Conservation (phyloP, 30 jellyfish, hydroid and myxozoan genomes). For the Nemopilema nomurai region DNA sequence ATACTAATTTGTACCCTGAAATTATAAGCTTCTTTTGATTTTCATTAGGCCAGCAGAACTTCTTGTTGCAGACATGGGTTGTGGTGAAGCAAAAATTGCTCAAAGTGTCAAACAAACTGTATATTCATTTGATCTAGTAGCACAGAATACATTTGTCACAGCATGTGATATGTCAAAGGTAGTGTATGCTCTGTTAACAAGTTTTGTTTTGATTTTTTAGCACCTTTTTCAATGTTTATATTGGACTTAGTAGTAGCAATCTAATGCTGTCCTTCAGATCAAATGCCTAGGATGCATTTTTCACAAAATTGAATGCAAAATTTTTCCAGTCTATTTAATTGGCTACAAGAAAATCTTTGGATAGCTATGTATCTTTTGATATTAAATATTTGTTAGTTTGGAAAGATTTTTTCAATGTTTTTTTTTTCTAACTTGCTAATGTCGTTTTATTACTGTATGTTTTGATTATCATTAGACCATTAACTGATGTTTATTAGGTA, state of each 20-base stretch:
- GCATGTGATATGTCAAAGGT: slow-evolving; percentile 96
- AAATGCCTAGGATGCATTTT: no score
- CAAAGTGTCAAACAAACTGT: slow-evolving; percentile 71
- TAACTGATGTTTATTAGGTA: neutral
- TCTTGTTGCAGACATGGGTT: slow-evolving; percentile 92
- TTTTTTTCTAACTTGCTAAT: no score
- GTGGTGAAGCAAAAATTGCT: slow-evolving; percentile 97
- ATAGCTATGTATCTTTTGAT: no score
- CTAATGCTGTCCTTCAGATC: no score
- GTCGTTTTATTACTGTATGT: neutral
- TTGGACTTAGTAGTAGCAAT: no score
- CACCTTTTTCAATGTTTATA: no score
- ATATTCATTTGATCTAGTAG: slow-evolving; percentile 92
- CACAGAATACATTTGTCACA: slow-evolving; percentile 69
- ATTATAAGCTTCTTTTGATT: slow-evolving; percentile 1
- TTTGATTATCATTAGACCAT: neutral
- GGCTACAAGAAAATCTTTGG: no score
- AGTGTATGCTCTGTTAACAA: no score
- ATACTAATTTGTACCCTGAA: neutral
- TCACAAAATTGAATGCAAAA: no score
- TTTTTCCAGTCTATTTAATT: no score
- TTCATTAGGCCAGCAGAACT: slow-evolving; percentile 52
- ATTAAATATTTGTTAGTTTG: no score
- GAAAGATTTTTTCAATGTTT: no score
- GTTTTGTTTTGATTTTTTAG: neutral